Conservation (phyloP, 1,140 invertebrate species). For the Brachionus asplanchnoidis region DNA sequence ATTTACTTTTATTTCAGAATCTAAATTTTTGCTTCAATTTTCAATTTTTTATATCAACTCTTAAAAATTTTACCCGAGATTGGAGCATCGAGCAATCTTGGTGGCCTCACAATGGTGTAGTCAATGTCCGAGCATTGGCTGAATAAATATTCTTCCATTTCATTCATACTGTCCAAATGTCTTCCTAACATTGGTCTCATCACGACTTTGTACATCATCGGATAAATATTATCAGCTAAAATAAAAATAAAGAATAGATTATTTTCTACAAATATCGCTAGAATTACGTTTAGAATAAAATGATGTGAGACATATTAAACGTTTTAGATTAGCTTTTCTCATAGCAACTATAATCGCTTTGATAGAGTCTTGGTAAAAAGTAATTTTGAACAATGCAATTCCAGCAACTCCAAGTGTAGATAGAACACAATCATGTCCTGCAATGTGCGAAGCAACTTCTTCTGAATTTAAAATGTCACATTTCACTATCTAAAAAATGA, state of each 20-base stretch:
- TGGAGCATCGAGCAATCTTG: slow-evolving; percentile 46
- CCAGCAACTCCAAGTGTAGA: slow-evolving; percentile 46
- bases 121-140: slow-evolving; percentile 48
- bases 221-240: slow-evolving; percentile 45
- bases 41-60: background rate
- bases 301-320: slow-evolving; percentile 46
- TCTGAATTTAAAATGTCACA: slow-evolving; percentile 46
- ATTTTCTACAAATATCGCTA: too few relatives aligned
- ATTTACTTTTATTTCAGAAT: slow-evolving; percentile 23
- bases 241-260: background rate
- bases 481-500: slow-evolving; percentile 44
- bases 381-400: slow-evolving; percentile 42
- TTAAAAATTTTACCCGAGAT: slow-evolving; percentile 43
- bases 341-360: slow-evolving; percentile 46
- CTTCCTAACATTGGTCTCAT: slow-evolving; percentile 49
- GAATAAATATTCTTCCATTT: slow-evolving; percentile 52
- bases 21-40: background rate
- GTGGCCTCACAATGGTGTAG: slow-evolving; percentile 53
- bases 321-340: slow-evolving; percentile 43
- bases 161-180: slow-evolving; percentile 49
- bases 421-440: slow-evolving; percentile 46
- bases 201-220: slow-evolving; percentile 50
- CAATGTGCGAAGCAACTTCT: slow-evolving; percentile 44
- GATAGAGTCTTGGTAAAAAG: slow-evolving; percentile 47
- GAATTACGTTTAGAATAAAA: slow-evolving; percentile 45